Base-by-base conservation (phyloP, 92 coral and sea anemone genomes). In the Anthopleura xanthogrammica region DNA sequence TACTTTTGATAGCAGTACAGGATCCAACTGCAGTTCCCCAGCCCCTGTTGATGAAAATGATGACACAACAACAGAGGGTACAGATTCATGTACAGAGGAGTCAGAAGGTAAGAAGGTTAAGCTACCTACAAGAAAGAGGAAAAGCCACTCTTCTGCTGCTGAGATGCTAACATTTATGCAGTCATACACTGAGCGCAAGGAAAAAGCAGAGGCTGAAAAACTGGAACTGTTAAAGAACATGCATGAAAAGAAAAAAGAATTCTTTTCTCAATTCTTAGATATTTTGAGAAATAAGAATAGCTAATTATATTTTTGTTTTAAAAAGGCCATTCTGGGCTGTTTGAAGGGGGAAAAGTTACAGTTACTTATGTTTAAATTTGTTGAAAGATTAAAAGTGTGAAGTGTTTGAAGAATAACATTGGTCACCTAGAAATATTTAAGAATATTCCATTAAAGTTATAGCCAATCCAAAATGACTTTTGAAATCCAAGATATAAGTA, bases 191-290 rank as follows among this genome's bases (percentile, higher is more conserved):
- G 92, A 89, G 75, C 83, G 60, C 24, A 85, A 81, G 78, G 92
- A 89, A 71, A 89, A 85, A 85, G 89, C 70, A n/a, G 89, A 89
- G 78, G 92, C 80, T 62, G 89, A 89, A 78, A 85, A 85, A 82
- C 41, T 89, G 23, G 83, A 57, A 64, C 62, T 88, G 46, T 40
- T 80, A 62, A 84, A 75, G 75, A 36, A 36, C 52, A 88, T 88
- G 88, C 29, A 84, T 48, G 36, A 17, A 17, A 8, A 48, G 52
- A 48, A 48, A 81, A 89, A 89, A 36, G 76, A 79, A 43, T 87
- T 82, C 78, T 82, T 16, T 82, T 77, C 86, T 16, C 90, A 87
- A 55, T 87, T 81, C 72, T 80, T 87, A 50, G 90, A 87, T 58
- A 62, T 87, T 41, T 77, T 87, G 43, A 87, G 82, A 87, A 82